Percentiles rank a stretch among this genome's conserved stretches.
phyloP scores from a whole-genome alignment of 1,140 invertebrate genomes.

The Panonychus citri region DNA sequence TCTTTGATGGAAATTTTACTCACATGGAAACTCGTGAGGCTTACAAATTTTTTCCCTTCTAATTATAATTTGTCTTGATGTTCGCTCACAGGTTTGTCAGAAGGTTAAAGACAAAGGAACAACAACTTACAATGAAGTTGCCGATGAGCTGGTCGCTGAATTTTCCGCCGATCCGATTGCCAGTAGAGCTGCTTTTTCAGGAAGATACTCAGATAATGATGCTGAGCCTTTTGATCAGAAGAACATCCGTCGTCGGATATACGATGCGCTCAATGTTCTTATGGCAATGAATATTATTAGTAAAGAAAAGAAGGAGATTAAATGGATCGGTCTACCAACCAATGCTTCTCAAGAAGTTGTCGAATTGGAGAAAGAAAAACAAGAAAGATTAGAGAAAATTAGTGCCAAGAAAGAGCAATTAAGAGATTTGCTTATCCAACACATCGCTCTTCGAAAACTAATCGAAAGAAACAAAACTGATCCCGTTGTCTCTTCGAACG shows the following conservation, averaged over 20 bases:
- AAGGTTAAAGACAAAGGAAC: slow-evolving; percentile 77
- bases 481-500: slow-evolving; percentile 52
- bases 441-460: slow-evolving; percentile 87
- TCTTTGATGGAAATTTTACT: no score
- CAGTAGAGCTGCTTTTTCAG: slow-evolving; percentile 6
- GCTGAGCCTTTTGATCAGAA: slow-evolving; percentile 89
- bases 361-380: slow-evolving; percentile 65
- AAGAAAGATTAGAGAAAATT: slow-evolving; percentile 61
- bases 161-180: slow-evolving; percentile 28
- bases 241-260: slow-evolving; percentile 92
- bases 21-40: no score
- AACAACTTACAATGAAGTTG: slow-evolving; percentile 81
- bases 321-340: slow-evolving; percentile 92
- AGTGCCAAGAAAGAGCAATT: slow-evolving; percentile 80
- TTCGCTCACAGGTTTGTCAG: slow-evolving; percentile 44
- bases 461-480: slow-evolving; percentile 62
- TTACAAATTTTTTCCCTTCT: no score
- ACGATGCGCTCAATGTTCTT: slow-evolving; percentile 94
- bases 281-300: slow-evolving; percentile 99
- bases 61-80: no score
- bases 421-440: slow-evolving; percentile 76
- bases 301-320: slow-evolving; percentile 98
- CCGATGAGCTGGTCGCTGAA: slow-evolving; percentile 94
- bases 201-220: slow-evolving; percentile 11
- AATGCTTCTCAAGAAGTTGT: slow-evolving; percentile 81